These are phyloP conservation scores for Diadophis punctatus DNA, from an alignment of 2,113 vertebrate species.

Conservation along the genomic window DNA sequence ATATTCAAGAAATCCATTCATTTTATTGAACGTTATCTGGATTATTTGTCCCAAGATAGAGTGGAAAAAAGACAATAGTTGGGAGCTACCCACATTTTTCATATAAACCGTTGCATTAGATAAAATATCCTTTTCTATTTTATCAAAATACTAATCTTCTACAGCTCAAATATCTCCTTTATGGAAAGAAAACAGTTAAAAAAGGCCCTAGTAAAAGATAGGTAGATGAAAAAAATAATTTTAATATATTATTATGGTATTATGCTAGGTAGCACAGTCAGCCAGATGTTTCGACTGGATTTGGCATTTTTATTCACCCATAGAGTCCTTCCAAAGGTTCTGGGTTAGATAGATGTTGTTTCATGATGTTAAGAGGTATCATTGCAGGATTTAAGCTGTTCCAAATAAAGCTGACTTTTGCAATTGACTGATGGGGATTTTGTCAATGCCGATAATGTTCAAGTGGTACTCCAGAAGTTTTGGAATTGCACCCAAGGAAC, in stretches of 20 bases:
- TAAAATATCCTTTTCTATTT: background rate
- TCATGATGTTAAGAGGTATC: background rate
- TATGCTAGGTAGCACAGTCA: background rate
- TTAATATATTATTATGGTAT: background rate
- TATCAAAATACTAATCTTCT: background rate
- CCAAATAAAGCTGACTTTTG: background rate
- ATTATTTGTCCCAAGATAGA: conserved; percentile 5
- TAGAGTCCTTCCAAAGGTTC: background rate
- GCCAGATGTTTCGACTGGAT: background rate
- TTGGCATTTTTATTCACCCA: background rate
- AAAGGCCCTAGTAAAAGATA: conserved; percentile 6
- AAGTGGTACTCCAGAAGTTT: background rate
- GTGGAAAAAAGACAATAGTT: conserved; percentile 12
- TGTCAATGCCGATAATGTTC: background rate
- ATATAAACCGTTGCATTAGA: background rate
- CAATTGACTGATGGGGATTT: background rate
- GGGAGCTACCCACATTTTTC: background rate
- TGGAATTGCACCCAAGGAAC: background rate
- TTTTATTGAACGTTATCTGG: conserved; percentile 20
- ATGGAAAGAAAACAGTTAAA: conserved; percentile 11
- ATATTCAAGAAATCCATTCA: background rate
- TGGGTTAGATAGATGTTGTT: background rate
- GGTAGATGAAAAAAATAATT: conserved; percentile 33
- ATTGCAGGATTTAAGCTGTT: background rate
- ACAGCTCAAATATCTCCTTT: background rate